Evolutionary conservation across 2,113 vertebrate species (phyloP), one percentile per base, ranked within the genome.

Genomic region (Eupsittula cactorum): DNA sequence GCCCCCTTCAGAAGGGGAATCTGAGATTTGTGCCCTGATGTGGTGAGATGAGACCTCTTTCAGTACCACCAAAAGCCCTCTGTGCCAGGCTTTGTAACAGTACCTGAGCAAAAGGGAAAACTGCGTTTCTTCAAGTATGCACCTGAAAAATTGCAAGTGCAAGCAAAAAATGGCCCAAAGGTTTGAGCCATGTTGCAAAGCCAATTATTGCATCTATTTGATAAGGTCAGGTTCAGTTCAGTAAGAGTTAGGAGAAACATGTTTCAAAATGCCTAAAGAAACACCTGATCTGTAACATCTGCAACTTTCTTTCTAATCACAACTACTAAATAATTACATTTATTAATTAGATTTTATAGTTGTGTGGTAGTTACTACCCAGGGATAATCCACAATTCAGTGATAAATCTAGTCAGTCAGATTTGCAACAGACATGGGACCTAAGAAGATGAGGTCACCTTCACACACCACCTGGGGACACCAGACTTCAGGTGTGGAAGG

Each of bases 1-100:
- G 50, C 92, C 68, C 20, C 88, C 90, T 94, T 86, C 70, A 82
- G 76, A 60, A 84, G 64, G 80, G 73, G 83, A 96, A 96, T 82
- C 74, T 88, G 93, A 96, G 80, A 90, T 92, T 75, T 13, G 2
- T 31, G 64, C 73, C 77, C 85, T 65, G 46, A 44, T 52, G 47
- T 0, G 0, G 14, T 8, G 42, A 59, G 68, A 55, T 0, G 5
- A 94, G 83, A 63, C 60, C 46, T 83, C 49, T 85, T n/a, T 63
- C 2, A 2, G 55, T 44, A 67, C 57, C 73, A 71, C 55, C 0
- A 2, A 75, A 88, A 86, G 57, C 86, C 67, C 47, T 78, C 55
- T 55, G 53, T 4, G 5, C 41, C 11, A 63, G 57, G 70, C 42
- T 87, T 76, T 79, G 37, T 39, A 80, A 77, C 0, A 0, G 57